These are phyloP conservation scores for Pygoscelis adeliae DNA, from an alignment of 2,113 vertebrate species.

Conservation along the genomic window DNA sequence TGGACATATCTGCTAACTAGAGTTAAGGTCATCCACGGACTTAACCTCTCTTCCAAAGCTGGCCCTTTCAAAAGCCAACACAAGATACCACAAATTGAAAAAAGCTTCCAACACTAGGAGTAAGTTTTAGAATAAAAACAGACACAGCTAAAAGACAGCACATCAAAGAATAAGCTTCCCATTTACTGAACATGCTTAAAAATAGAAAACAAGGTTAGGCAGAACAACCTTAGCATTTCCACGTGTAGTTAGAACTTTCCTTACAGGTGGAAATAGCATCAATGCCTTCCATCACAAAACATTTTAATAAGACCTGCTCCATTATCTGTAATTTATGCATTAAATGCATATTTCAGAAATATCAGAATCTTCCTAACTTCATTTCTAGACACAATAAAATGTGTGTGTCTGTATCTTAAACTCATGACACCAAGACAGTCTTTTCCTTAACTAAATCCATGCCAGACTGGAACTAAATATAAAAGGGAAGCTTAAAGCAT, in stretches of 20 bases:
- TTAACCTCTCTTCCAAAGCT: slow-evolving; percentile 24
- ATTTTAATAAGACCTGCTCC: slow-evolving; percentile 35
- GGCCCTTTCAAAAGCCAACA: slow-evolving; percentile 70
- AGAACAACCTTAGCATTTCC: slow-evolving; percentile 86
- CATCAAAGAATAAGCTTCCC: slow-evolving; percentile 66
- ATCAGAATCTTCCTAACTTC: slow-evolving; percentile 58
- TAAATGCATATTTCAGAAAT: slow-evolving; percentile 82
- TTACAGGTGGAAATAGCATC: slow-evolving; percentile 74
- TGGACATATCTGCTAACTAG: slow-evolving; percentile 63
- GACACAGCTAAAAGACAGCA: slow-evolving; percentile 72
- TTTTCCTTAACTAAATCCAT: slow-evolving; percentile 65
- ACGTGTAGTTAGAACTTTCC: slow-evolving; percentile 61
- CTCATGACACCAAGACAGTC: slow-evolving; percentile 35
- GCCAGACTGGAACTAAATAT: slow-evolving; percentile 45
- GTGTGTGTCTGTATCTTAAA: slow-evolving; percentile 48
- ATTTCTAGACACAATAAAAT: slow-evolving; percentile 61
- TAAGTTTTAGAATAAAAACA: slow-evolving; percentile 72
- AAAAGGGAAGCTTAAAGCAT: slow-evolving; percentile 76
- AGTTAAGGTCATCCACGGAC: slow-evolving; percentile 68
- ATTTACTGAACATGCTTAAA: slow-evolving; percentile 69
- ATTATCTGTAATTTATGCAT: slow-evolving; percentile 88
- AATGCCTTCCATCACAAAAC: slow-evolving; percentile 13
- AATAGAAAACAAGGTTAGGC: slow-evolving; percentile 83
- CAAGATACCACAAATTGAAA: slow-evolving; percentile 49
- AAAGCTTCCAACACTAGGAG: slow-evolving; percentile 61